Evolutionary conservation across 2,797 vertebrate genomes (phyloP), one percentile per base, ranked within the genome.

Genomic region (Alosa sapidissima): DNA sequence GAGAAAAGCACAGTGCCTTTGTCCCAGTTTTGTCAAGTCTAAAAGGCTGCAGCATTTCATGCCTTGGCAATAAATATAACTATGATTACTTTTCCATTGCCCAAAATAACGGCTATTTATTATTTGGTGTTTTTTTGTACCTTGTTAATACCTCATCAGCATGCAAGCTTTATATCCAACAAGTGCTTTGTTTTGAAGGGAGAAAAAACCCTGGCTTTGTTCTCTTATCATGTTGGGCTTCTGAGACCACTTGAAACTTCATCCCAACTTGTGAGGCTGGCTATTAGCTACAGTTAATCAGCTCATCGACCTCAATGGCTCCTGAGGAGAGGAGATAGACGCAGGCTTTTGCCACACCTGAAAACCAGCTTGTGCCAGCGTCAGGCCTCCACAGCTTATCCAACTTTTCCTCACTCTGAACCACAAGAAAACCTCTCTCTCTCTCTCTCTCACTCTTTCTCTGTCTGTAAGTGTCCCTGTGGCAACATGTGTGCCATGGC

Each of bases 261-360:
- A 72, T 72, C 68, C 41, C 11, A 16, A 36, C 28, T 41, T 78
- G 36, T 78, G 41, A 78, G 41, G 14, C 72, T 47, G 41, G 45
- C 19, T 78, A 78, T 78, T 78, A 78, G 36, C 72, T 36, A 47
- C 72, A 45, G 36, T 78, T 78, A 47, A 78, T 78, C 72, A 78
- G 14, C 16, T 78, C 72, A 45, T 78, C 41, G 16, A 78, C 72
- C 7, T 21, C 72, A 47, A 1, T 2, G 72, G 36, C 72, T 19
- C 72, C 72, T 47, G 72, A 16, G 24, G 72, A 78, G 16, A 45
- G 1, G 36, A 78, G 36, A 45, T 28, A 13, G 36, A 21, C 21
- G 14, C 19, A 2, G 5, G 14, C 33, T 78, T 45, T 19, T 16
- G 41, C 14, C 36, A 47, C 14, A 47, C 72, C 36, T 78, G 72